Evolutionary conservation across 2,888 invertebrate genomes (phyloP).

Genomic region (Emmelina monodactyla): DNA sequence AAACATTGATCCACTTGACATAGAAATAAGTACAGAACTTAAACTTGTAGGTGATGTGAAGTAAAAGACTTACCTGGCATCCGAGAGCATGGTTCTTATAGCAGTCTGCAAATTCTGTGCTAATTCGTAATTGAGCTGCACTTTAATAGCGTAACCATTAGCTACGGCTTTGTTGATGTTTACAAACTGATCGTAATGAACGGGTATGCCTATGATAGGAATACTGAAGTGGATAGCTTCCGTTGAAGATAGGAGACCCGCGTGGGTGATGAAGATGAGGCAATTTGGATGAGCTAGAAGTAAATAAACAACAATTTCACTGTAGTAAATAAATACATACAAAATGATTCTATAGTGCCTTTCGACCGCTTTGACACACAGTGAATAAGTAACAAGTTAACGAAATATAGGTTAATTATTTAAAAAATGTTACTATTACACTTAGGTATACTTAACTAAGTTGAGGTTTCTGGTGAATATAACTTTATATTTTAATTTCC

Average conservation of each 20-base stretch:
- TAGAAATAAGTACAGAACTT: too few relatives aligned
- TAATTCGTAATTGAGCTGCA: conserved; percentile 22
- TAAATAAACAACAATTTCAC: too few relatives aligned
- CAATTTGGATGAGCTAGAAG: conserved; percentile 30
- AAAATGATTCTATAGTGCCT: too few relatives aligned
- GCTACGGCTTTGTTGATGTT: conserved; percentile 30
- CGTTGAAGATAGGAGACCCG: conserved; percentile 30
- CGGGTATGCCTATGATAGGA: conserved; percentile 31
- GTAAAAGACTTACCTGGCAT: conserved; percentile 23
- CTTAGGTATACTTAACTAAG: too few relatives aligned
- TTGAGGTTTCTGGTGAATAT: too few relatives aligned
- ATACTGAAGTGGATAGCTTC: conserved; percentile 33
- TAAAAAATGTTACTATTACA: too few relatives aligned
- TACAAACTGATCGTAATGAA: conserved; percentile 32
- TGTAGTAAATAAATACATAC: neutral
- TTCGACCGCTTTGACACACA: too few relatives aligned
- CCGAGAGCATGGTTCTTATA: conserved; percentile 23
- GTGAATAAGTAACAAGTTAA: too few relatives aligned
- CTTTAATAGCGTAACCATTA: conserved; percentile 28
- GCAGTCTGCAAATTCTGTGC: conserved; percentile 24
- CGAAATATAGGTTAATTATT: too few relatives aligned
- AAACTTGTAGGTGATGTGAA: too few relatives aligned
- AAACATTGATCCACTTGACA: too few relatives aligned
- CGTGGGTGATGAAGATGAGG: conserved; percentile 29
- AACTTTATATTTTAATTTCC: too few relatives aligned